These are phyloP conservation scores for Aphyosemion australe DNA, from an alignment of 2,113 vertebrate species.

Conservation along the genomic window DNA sequence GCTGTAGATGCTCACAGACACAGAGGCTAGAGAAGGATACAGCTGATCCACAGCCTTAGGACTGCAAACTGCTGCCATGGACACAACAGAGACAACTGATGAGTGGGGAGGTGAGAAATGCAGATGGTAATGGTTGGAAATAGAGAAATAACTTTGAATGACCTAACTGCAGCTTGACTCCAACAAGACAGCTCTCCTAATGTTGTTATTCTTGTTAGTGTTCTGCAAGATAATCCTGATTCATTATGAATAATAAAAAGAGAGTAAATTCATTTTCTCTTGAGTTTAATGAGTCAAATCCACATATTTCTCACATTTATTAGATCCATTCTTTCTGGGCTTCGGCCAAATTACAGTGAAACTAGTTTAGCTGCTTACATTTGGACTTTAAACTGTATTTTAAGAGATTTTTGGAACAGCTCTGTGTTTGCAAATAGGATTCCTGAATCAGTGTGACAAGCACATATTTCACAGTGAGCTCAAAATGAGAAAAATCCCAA, in stretches of 20 bases:
- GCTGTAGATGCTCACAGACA: too few species aligned
- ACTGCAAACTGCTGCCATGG: neutral
- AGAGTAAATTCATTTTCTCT: neutral
- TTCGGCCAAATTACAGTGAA: conserved; percentile 1
- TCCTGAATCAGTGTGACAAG: conserved; percentile 7
- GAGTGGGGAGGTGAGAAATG: neutral
- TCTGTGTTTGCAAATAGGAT: conserved; percentile 8
- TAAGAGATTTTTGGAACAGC: neutral
- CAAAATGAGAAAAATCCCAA: conserved; percentile 26
- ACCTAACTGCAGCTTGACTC: neutral
- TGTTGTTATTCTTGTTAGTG: neutral
- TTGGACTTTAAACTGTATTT: neutral
- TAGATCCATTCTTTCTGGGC: neutral
- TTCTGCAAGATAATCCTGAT: neutral
- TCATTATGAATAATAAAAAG: neutral
- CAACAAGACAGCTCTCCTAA: neutral
- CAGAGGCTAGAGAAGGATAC: neutral
- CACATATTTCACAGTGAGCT: conserved; percentile 11
- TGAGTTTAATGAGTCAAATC: neutral
- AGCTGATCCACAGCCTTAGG: neutral
- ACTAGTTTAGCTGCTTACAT: conserved; percentile 2
- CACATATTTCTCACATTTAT: neutral
- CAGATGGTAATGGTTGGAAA: neutral
- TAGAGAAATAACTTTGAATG: neutral
- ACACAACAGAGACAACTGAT: neutral